A percentile compares a stretch with the other conserved stretches of the same genome.
Conservation (phyloP, 2,797 vertebrate genomes). For the Ispidina picta region DNA sequence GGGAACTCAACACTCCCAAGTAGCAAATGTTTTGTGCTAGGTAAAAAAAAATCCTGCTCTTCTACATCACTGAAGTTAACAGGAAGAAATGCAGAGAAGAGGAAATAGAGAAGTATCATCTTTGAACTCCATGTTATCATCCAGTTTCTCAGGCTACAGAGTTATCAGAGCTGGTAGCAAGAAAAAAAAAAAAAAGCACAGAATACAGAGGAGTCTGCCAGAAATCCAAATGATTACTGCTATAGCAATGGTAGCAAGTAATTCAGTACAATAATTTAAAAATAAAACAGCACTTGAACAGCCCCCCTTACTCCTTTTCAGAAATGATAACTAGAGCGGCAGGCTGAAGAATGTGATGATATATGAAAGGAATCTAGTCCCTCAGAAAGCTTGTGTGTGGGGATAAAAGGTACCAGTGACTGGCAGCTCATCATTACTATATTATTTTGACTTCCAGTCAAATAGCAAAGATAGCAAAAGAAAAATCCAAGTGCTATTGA, state of each 20-base stretch:
- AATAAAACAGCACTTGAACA: conserved; percentile 13
- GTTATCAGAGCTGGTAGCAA: background rate
- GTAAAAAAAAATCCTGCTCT: background rate
- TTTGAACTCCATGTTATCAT: background rate
- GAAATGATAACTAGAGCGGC: background rate
- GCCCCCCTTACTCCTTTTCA: background rate
- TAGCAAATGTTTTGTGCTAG: background rate
- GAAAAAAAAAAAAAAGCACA: background rate
- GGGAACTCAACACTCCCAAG: background rate
- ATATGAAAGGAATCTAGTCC: background rate
- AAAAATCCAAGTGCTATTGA: conserved; percentile 10
- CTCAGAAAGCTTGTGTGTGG: background rate
- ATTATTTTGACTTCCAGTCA: conserved; percentile 16
- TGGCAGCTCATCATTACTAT: conserved; percentile 5
- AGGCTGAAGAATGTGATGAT: background rate
- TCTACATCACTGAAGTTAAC: background rate
- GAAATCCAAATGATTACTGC: background rate
- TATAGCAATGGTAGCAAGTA: background rate
- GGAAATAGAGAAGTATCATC: background rate
- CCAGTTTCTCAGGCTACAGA: background rate
- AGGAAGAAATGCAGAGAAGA: background rate
- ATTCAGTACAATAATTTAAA: conserved; percentile 11
- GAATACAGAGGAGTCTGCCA: background rate
- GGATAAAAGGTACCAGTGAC: background rate
- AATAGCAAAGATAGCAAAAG: conserved; percentile 7